Evolutionary conservation across 1,140 invertebrate genomes (phyloP).

Genomic region (Panagrolaimus sp.): DNA sequence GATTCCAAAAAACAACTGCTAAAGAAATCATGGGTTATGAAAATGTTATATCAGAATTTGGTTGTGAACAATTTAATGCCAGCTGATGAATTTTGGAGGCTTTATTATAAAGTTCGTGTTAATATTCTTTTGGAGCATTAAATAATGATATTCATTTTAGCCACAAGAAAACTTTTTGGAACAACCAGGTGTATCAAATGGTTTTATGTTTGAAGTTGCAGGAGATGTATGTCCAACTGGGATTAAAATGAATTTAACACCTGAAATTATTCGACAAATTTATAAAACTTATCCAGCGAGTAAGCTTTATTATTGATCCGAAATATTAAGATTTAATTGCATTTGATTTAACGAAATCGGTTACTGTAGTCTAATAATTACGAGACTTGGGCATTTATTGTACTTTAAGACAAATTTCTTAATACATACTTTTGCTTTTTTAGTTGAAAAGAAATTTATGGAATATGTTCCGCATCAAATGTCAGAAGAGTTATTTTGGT

Average conservation of each 20-base stretch:
- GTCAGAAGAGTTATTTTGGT: slow-evolving; percentile 95
- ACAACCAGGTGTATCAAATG: slow-evolving; percentile 6
- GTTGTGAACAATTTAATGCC: slow-evolving; percentile 50
- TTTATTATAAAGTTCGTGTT: slow-evolving; percentile 2
- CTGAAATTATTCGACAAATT: slow-evolving; percentile 93
- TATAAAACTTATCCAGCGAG: slow-evolving; percentile 95
- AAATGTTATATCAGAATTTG: slow-evolving; percentile 68
- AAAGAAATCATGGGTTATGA: slow-evolving; percentile 73
- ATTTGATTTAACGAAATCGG: too few species aligned
- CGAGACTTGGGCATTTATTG: too few species aligned
- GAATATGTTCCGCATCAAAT: slow-evolving; percentile 92
- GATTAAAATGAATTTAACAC: slow-evolving; percentile 90
- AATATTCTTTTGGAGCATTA: slow-evolving; percentile 9
- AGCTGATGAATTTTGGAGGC: slow-evolving; percentile 50
- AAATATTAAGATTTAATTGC: too few species aligned
- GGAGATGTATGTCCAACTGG: slow-evolving; percentile 64
- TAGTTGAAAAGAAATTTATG: slow-evolving; percentile 85
- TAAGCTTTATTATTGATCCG: slow-evolving; percentile 53
- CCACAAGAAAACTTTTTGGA: slow-evolving; percentile 12
- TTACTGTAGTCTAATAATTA: too few species aligned
- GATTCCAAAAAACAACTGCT: slow-evolving; percentile 62
- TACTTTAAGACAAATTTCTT: too few species aligned
- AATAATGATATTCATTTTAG: not conserved
- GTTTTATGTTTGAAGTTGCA: slow-evolving; percentile 34
- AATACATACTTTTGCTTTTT: too few species aligned